These are phyloP conservation scores for Triops cancriformis DNA, from an alignment of 1,140 invertebrate genomes.

Conservation along the genomic window DNA sequence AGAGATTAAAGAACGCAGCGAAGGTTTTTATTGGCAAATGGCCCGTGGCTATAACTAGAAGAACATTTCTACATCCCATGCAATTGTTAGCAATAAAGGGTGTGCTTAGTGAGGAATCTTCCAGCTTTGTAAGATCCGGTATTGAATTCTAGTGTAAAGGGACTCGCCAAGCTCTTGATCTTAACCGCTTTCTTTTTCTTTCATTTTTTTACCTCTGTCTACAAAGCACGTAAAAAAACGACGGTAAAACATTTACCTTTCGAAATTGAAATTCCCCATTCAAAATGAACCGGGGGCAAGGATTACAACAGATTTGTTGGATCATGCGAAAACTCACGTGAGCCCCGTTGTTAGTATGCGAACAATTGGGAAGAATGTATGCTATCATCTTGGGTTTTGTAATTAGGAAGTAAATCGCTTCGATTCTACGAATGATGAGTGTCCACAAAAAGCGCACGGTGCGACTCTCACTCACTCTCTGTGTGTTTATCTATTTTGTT, in stretches of 20 bases:
- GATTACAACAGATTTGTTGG: too few species aligned
- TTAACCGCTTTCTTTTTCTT: neutral
- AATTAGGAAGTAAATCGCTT: too few species aligned
- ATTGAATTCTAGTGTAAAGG: neutral
- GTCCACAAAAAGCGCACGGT: too few species aligned
- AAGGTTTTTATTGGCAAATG: neutral
- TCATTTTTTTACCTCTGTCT: neutral
- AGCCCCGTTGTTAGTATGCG: too few species aligned
- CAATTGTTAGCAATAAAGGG: neutral
- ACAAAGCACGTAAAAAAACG: neutral
- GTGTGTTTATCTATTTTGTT: too few species aligned
- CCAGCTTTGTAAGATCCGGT: neutral
- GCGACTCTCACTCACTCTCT: too few species aligned
- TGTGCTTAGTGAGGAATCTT: neutral
- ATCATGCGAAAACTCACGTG: too few species aligned
- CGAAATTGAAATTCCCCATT: neutral
- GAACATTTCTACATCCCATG: neutral
- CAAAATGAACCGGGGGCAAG: too few species aligned
- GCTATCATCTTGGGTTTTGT: too few species aligned
- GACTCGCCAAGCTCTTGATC: neutral
- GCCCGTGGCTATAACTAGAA: neutral
- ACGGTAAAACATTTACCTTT: neutral
- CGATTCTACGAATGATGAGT: too few species aligned
- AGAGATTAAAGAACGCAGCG: neutral
- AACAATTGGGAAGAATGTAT: too few species aligned